A percentile compares a stretch with the other conserved stretches of the same genome.
Conservation (phyloP, 2,888 invertebrate genomes). For the Erebia ligea region DNA sequence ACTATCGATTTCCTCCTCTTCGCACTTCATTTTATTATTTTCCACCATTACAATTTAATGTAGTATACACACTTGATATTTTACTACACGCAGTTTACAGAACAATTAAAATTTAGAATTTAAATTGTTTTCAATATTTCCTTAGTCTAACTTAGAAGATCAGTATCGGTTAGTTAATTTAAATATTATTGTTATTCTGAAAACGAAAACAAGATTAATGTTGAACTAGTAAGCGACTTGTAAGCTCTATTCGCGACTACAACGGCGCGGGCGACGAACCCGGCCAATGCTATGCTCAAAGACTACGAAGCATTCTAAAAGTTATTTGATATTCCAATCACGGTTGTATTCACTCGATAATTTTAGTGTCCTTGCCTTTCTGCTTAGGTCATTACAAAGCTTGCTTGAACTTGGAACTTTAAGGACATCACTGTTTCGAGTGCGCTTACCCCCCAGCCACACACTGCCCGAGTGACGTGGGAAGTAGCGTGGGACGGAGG, state of each 20-base stretch:
- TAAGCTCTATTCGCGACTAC: slow-evolving; percentile 44
- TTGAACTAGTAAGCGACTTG: slow-evolving; percentile 21
- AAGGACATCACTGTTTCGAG: slow-evolving; percentile 1
- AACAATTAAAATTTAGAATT: background rate
- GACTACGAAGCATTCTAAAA: slow-evolving; percentile 64
- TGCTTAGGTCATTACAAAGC: slow-evolving; percentile 30
- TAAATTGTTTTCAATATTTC: background rate
- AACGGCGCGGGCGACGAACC: slow-evolving; percentile 75
- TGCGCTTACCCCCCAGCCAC: no score
- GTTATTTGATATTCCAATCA: slow-evolving; percentile 69
- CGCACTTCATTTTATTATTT: slow-evolving; percentile 64
- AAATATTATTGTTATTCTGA: slow-evolving; percentile 28
- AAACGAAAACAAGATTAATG: slow-evolving; percentile 25
- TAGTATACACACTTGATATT: background rate
- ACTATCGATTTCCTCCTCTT: slow-evolving; percentile 69
- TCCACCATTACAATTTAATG: slow-evolving; percentile 63
- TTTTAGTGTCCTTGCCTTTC: slow-evolving; percentile 44
- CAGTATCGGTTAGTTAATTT: background rate
- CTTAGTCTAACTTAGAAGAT: background rate
- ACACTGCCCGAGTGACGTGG: no score
- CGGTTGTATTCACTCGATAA: slow-evolving; percentile 60
- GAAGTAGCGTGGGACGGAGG: no score
- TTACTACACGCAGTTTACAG: background rate
- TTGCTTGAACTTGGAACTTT: slow-evolving; percentile 26
- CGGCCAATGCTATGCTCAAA: slow-evolving; percentile 76